Evolutionary conservation across 2,113 vertebrate species (phyloP), one percentile per base, ranked within the genome.

Genomic region (Forbesichthys papilliferus): DNA sequence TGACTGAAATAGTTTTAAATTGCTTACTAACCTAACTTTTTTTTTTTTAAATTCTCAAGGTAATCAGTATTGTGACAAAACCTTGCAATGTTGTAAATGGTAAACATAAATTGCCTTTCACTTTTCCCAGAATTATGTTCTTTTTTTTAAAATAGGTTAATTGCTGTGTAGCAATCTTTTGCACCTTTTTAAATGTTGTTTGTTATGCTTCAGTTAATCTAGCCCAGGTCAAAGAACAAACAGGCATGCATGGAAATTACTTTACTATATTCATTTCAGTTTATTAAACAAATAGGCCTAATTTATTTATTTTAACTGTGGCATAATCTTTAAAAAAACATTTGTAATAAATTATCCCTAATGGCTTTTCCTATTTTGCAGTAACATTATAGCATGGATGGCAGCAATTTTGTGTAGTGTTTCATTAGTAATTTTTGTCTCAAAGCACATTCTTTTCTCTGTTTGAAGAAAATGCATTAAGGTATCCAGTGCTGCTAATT

Each of bases 401-500:
- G 51, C 18, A 54, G 53, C 12, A n/a, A 33, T 54, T 42, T 66
- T 54, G 14, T 46, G 34, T 54, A 62, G 66, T 9, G 57, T 52
- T 70, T 47, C 4, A 70, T 70, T 62, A 42, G 7, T 49, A 58
- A 46, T 58, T 33, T 54, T 68, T 71, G 12, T 61, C 48, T 80
- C 46, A n/a, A 14, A 54, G 12, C 76, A 59, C 61, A 66, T 73
- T 46, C 54, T 71, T 67, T 65, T 53, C 71, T 52, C 49, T 42
- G 51, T 63, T 66, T 53, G 62, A 69, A 73, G 68, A 74, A 48
- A 11, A 58, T 18, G 11, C 7, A 60, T 33, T n/a, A 57, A 42
- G 20, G 33, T 77, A 71, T 77, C 77, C 69, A 79, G 78, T 67
- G 20, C 14, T 73, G 63, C 74, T 75, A 72, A 84, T 84, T 73